Percentiles rank a stretch among this genome's conserved stretches.
These are phyloP conservation scores for Rhinopomastus cyanomelas DNA, from an alignment of 2,113 vertebrate species.

Conservation along the genomic window DNA sequence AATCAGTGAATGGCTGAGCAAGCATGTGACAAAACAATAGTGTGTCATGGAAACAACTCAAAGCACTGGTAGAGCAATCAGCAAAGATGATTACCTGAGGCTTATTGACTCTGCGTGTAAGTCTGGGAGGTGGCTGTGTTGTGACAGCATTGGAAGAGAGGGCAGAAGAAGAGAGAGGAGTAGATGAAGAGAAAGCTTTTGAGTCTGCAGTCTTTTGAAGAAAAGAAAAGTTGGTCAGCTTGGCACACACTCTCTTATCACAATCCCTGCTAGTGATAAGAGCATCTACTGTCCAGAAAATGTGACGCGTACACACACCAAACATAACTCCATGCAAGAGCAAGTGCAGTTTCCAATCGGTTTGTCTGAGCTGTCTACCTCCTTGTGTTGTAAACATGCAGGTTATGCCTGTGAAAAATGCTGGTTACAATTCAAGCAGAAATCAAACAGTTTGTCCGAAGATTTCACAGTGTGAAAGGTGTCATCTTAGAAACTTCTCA, in stretches of 20 bases:
- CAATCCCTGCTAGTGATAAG: neutral
- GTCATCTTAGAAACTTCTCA: neutral
- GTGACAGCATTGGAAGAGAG: conserved; percentile 71
- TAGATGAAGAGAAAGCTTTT: conserved; percentile 66
- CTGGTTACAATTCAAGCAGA: conserved; percentile 11
- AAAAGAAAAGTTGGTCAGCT: conserved; percentile 66
- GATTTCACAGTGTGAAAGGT: conserved; percentile 29
- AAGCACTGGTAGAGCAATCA: conserved; percentile 34
- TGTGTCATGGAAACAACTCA: neutral
- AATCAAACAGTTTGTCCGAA: neutral
- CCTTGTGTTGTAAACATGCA: conserved; percentile 28
- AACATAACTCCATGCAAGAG: conserved; percentile 49
- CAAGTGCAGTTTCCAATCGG: neutral
- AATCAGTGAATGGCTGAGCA: neutral
- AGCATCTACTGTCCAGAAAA: neutral
- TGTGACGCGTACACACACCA: conserved; percentile 34
- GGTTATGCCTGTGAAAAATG: neutral
- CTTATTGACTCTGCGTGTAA: conserved; percentile 67
- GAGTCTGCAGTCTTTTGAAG: conserved; percentile 69
- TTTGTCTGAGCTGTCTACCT: neutral
- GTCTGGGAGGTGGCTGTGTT: conserved; percentile 69
- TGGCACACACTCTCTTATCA: neutral
- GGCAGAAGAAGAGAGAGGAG: conserved; percentile 65
- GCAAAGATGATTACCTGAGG: conserved; percentile 67
- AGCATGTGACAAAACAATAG: neutral